Evolutionary conservation across 2,113 vertebrate species (phyloP).

Genomic region (Emydocephalus ijimae): DNA sequence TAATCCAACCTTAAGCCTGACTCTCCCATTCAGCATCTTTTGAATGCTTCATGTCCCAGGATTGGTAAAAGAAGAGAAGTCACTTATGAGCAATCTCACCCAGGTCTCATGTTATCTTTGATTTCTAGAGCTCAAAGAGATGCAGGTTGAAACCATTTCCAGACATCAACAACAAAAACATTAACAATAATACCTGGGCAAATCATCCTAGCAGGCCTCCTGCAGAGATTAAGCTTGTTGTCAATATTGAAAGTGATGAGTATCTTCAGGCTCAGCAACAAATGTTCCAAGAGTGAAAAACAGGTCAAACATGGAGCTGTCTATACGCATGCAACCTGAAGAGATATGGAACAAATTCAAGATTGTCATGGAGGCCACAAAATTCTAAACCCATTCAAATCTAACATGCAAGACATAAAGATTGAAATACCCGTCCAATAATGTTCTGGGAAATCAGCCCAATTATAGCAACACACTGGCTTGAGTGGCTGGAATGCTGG

Average conservation of each 20-base stretch:
- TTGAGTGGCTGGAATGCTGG: too few relatives aligned
- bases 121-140: background rate
- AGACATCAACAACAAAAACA: background rate
- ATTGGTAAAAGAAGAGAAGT: background rate
- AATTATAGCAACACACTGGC: background rate
- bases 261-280: background rate
- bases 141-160: background rate
- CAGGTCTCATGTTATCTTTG: background rate
- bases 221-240: background rate
- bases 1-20: background rate
- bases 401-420: background rate
- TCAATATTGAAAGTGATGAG: background rate
- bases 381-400: background rate
- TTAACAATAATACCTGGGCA: too few relatives aligned
- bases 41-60: background rate
- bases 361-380: background rate
- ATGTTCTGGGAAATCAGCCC: background rate
- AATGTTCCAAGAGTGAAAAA: background rate
- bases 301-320: background rate
- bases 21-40: background rate
- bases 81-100: background rate
- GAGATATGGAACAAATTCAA: background rate
- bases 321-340: background rate
- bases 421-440: background rate
- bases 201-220: background rate